Evolutionary conservation across 2,888 invertebrate species (phyloP), one percentile per base, ranked within the genome.

Genomic region (Caenorhabditis parvicauda): DNA sequence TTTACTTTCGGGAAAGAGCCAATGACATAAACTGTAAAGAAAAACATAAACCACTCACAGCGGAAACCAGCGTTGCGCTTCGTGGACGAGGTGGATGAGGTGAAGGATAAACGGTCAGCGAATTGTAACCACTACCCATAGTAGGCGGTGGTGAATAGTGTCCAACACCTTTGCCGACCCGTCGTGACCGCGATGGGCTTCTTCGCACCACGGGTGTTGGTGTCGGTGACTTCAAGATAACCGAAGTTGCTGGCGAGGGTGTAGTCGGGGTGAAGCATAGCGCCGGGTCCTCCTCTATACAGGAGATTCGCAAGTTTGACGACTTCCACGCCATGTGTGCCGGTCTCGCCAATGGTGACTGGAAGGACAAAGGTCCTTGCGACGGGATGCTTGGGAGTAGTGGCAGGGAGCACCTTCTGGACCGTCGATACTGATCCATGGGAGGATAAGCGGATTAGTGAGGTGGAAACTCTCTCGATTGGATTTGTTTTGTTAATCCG

Each of bases 321-420:
- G 25, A 24, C 29, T 52, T 43, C 64, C 50, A 58, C n/a, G 54
- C 44, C 27, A 43, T 39, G 6, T 48, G 49, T 28, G 54, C 24
- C 5, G 62, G 62, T 9, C 65, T 29, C 1, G 62, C 61, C 4
- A 62, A 46, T 4, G 61, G 50, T 19, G 52, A 32, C 2, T 28
- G 24, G 5, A 25, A 38, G n/a, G 57, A 38, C 32, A 42, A 45
- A 5, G 46, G 51, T 12, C 39, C 38, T n/a, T 27, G 19, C n/a
- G 45, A 12, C 9, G 50, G 35, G 3, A 54, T 51, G 4, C 45
- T 21, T 5, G 55, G 51, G 22, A 60, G 43, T 12, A 60, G 41
- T 12, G 64, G 64, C 14, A 65, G 55, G 6, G 61, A 62, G 35
- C 64, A 65, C 17, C 64, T 38, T 12, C 64, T 53, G 21, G 59